phyloP scores from a whole-genome alignment of 2,113 vertebrate genomes.

The Scortum barcoo region DNA sequence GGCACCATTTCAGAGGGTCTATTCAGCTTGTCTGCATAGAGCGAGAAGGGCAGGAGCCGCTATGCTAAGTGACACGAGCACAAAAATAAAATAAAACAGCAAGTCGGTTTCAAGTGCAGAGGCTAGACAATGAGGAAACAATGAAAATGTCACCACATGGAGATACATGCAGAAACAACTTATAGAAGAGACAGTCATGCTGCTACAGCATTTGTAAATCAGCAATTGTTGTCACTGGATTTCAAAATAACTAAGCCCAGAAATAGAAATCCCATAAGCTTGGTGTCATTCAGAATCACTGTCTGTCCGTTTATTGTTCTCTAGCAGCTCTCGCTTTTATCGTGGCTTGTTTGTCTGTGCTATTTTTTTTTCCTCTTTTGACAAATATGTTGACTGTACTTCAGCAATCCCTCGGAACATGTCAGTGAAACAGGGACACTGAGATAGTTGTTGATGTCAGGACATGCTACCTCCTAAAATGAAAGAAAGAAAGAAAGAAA shows the following conservation, averaged over 20 bases:
- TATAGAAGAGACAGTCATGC: slow-evolving; percentile 33
- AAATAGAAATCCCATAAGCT: slow-evolving; percentile 66
- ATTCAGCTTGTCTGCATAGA: slow-evolving; percentile 29
- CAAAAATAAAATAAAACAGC: slow-evolving; percentile 20
- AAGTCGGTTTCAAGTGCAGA: neutral
- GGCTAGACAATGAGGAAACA: slow-evolving; percentile 27
- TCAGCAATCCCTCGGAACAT: slow-evolving; percentile 46
- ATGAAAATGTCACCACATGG: slow-evolving; percentile 31
- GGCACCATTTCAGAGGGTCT: slow-evolving; percentile 37
- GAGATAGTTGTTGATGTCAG: slow-evolving; percentile 27
- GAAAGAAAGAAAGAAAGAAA: too few relatives aligned
- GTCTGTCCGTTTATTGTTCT: slow-evolving; percentile 41
- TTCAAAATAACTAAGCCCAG: slow-evolving; percentile 53
- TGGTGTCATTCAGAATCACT: slow-evolving; percentile 53
- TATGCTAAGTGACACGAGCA: slow-evolving; percentile 10
- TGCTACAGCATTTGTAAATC: slow-evolving; percentile 28
- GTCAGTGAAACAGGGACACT: slow-evolving; percentile 32
- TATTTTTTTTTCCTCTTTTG: neutral
- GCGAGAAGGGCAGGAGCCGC: neutral
- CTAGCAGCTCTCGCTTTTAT: slow-evolving; percentile 52
- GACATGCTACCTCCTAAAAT: slow-evolving; percentile 18
- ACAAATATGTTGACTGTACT: slow-evolving; percentile 39
- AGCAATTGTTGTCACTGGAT: slow-evolving; percentile 40
- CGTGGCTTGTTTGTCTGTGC: slow-evolving; percentile 29
- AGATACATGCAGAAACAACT: slow-evolving; percentile 17